Evolutionary conservation across 2,113 vertebrate genomes (phyloP).

Genomic region (Pachycephala philippinensis): DNA sequence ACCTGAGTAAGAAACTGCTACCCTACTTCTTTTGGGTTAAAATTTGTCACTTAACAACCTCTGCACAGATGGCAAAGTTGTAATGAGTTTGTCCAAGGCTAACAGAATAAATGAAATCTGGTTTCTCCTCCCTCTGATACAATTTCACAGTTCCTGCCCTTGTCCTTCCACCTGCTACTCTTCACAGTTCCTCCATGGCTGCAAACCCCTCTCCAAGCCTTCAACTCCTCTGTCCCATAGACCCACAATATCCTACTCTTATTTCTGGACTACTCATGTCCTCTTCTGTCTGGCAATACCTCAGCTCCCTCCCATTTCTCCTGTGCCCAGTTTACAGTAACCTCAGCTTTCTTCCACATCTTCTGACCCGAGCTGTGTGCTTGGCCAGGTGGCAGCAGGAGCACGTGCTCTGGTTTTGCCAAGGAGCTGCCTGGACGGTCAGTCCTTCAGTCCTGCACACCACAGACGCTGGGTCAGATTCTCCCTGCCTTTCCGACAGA

Average conservation of each 20-base stretch:
- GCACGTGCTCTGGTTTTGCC: background rate
- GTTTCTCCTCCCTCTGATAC: background rate
- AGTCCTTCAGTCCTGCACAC: background rate
- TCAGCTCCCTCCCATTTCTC: background rate
- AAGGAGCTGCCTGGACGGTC: background rate
- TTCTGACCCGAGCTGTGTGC: background rate
- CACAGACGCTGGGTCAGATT: accelerated
- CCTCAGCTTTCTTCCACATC: background rate
- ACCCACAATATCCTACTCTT: background rate
- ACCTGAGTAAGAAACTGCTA: background rate
- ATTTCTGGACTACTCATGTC: background rate
- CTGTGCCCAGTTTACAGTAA: background rate
- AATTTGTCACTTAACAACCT: background rate
- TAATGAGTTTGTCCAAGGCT: background rate
- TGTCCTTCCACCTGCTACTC: background rate
- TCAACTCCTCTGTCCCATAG: background rate
- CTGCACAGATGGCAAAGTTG: background rate
- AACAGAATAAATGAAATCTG: background rate
- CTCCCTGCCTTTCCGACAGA: background rate
- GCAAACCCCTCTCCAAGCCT: background rate
- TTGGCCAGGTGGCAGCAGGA: background rate
- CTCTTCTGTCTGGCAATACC: background rate
- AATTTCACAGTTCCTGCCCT: background rate
- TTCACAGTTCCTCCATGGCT: accelerated
- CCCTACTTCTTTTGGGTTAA: background rate